Evolutionary conservation across 2,888 invertebrate species (phyloP), one percentile per base, ranked within the genome.

Genomic region (Tetanocera ferruginea): DNA sequence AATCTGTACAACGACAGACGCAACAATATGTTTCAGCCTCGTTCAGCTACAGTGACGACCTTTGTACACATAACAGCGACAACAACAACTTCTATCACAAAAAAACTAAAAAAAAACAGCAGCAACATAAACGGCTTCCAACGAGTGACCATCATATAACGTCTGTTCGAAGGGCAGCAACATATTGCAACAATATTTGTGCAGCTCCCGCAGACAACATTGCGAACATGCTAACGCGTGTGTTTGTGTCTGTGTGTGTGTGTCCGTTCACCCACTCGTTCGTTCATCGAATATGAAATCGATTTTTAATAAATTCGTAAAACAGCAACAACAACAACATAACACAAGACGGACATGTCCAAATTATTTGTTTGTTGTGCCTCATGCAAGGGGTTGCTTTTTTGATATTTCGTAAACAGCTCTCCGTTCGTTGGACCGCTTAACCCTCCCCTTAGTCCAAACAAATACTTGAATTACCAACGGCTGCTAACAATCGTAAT

Each of bases 261-360:
- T 78, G 79, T 77, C 78, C 81, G 72, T 25, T 52, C 71, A 70
- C 79, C 17, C 37, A 57, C 19, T 76, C 70, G 71, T 79, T 79
- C 70, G 76, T 74, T 17, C 67, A 67, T 78, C 76, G 43, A 76
- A 28, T 60, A 75, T 60, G 62, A 76, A 81, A 82, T 82, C 81
- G 81, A 82, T 82, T 82, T 82, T 82, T 81, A 82, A 82, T 82
- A 82, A 82, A 81, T 81, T 82, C 75, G 73, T 78, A 52, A 55
- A 55, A 66, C 66, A 75, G 5, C 43, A 43, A 34, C 55, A 28
- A 52, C 66, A 75, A 14, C 43, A 43, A 34, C 55, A 28, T 31
- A 55, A 52, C 17, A 19, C 34, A 79, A 78, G 79, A 81, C 76
- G 81, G 76, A 79, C 79, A 76, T 70, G 57, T n/a, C 43, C 28